phyloP scores from a whole-genome alignment of 2,113 vertebrate genomes.

The Corythoichthys intestinalis region DNA sequence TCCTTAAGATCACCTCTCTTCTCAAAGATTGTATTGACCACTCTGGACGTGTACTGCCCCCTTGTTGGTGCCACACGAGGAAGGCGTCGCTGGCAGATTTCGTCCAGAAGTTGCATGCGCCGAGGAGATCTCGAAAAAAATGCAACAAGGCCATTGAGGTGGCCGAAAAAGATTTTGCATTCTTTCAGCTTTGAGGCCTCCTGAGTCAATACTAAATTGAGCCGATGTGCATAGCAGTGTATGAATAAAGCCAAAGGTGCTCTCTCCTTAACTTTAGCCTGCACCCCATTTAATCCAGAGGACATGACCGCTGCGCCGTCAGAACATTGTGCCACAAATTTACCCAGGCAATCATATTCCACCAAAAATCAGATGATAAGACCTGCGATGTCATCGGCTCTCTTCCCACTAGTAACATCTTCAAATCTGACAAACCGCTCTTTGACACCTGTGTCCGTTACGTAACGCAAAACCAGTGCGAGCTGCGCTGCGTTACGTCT shows the following conservation, averaged over 20 bases:
- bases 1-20: constrained; percentile 7
- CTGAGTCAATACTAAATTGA: not conserved
- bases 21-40: constrained; percentile 7
- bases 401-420: not conserved
- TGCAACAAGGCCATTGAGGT: constrained; percentile 2
- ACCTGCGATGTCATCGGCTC: not conserved
- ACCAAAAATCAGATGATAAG: not conserved
- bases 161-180: constrained; percentile 16
- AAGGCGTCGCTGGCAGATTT: constrained; percentile 11
- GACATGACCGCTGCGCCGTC: not conserved
- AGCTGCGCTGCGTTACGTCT: constrained; percentile 6
- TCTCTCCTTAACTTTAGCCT: not conserved
- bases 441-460: constrained; percentile 3
- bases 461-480: constrained; percentile 2
- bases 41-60: constrained; percentile 1
- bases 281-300: not conserved
- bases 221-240: constrained; percentile 1
- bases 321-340: constrained; percentile 2
- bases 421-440: not conserved
- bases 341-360: not conserved
- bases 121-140: constrained; percentile 4
- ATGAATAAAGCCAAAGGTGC: constrained; percentile 1
- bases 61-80: constrained; percentile 1
- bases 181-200: constrained; percentile 8
- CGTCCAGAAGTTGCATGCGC: not conserved